phyloP scores from a whole-genome alignment of 2,888 invertebrate genomes.

The Scaeva pyrastri region DNA sequence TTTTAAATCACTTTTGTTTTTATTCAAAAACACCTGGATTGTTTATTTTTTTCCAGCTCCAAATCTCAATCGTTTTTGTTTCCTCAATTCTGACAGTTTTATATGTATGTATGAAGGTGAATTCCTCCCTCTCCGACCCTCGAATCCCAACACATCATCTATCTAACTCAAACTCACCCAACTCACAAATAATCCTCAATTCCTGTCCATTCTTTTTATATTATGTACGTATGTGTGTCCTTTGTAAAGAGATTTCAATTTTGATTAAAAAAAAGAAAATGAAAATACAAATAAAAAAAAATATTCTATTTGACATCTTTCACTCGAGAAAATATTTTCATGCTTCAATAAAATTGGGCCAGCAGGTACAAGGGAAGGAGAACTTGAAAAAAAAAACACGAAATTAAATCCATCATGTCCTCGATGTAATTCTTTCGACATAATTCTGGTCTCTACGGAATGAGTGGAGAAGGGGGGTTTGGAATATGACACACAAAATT shows the following conservation, averaged over 20 bases:
- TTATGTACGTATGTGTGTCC: background rate
- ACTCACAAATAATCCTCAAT: conserved; percentile 20
- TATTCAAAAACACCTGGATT: background rate
- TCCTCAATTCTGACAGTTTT: conserved; percentile 18
- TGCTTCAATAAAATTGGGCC: conserved; percentile 42
- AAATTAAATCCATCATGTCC: conserved; percentile 51
- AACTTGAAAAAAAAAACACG: conserved; percentile 24
- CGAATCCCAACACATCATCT: conserved; percentile 13
- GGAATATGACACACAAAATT: conserved; percentile 42
- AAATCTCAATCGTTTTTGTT: background rate
- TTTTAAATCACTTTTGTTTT: background rate
- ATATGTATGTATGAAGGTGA: background rate
- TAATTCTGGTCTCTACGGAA: conserved; percentile 17
- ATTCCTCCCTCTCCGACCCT: background rate
- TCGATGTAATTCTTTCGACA: conserved; percentile 51
- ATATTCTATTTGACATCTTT: conserved; percentile 33
- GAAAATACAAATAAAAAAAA: background rate
- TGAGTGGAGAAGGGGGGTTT: too few species aligned
- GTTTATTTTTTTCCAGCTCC: background rate
- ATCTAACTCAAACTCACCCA: conserved; percentile 8
- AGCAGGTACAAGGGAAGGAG: conserved; percentile 19
- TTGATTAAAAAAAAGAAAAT: conserved; percentile 5
- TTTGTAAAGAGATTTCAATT: conserved; percentile 24
- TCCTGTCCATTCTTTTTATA: conserved; percentile 2
- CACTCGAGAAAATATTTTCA: conserved; percentile 37